A percentile compares a stretch with the other conserved stretches of the same genome.
phyloP scores from a whole-genome alignment of 2,797 vertebrate genomes.

The Loris lydekkerianus region DNA sequence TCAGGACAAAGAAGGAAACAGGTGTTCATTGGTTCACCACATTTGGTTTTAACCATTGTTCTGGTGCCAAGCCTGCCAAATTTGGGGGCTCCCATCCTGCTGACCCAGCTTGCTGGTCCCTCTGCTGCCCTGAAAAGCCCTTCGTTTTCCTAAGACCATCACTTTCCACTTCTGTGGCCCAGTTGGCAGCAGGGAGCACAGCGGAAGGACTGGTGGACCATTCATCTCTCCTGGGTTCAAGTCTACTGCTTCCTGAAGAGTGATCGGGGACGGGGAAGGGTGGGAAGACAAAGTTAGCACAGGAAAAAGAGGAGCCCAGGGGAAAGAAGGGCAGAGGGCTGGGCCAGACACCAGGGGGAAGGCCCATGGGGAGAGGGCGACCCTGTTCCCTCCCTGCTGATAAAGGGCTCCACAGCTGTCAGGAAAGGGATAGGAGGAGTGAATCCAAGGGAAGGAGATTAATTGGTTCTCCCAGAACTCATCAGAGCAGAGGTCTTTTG shows the following conservation, averaged over 20 bases:
- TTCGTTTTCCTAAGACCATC: background rate
- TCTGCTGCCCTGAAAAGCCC: background rate
- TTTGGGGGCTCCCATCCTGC: background rate
- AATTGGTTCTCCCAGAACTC: conserved; percentile 64
- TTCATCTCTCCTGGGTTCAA: background rate
- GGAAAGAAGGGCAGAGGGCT: background rate
- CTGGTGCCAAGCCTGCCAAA: background rate
- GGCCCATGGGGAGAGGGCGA: background rate
- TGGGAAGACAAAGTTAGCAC: background rate
- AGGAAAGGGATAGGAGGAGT: background rate
- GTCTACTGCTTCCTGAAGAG: background rate
- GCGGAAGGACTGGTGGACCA: background rate
- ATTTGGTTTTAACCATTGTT: background rate
- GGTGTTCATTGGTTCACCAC: background rate
- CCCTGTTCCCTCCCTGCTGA: background rate
- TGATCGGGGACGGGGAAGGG: background rate
- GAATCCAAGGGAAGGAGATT: conserved; percentile 25
- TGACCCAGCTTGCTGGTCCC: background rate
- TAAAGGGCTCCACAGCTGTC: background rate
- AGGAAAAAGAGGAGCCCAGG: background rate
- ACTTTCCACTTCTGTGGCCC: background rate
- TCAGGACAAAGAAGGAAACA: background rate
- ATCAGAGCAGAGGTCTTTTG: background rate
- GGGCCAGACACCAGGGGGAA: background rate
- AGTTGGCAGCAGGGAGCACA: background rate